A percentile compares a stretch with the other conserved stretches of the same genome.
Evolutionary conservation across 2,797 vertebrate species (phyloP).

Genomic region (Hydrophis major): DNA sequence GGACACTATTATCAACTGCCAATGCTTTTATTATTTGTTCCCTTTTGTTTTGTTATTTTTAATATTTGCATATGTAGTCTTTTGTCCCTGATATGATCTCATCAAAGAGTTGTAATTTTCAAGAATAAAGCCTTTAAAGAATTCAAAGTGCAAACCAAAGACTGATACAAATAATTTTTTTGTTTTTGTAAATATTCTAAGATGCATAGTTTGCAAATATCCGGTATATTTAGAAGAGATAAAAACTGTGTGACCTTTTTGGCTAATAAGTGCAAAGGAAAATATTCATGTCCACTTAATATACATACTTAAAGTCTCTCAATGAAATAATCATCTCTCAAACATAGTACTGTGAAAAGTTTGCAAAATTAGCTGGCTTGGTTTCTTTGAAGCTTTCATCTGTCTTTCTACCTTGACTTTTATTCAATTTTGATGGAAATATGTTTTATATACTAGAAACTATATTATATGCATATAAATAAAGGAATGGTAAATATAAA

Average conservation of each 20-base stretch:
- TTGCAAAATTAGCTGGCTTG: constrained; percentile 51
- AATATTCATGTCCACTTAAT: constrained; percentile 60
- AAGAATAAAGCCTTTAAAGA: constrained; percentile 58
- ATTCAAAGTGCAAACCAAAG: constrained; percentile 60
- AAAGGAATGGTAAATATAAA: constrained; percentile 3
- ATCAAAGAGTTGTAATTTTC: constrained; percentile 63
- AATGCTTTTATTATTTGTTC: background rate
- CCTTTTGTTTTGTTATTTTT: background rate
- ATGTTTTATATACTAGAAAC: constrained; percentile 43
- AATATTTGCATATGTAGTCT: constrained; percentile 38
- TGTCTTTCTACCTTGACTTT: constrained; percentile 54
- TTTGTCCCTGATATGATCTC: constrained; percentile 47
- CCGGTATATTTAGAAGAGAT: constrained; percentile 50
- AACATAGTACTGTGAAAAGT: constrained; percentile 51
- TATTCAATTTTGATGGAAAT: constrained; percentile 42
- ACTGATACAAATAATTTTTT: constrained; percentile 58
- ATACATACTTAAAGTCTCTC: constrained; percentile 58
- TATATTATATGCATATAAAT: constrained; percentile 15
- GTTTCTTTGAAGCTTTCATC: constrained; percentile 42
- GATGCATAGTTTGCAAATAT: constrained; percentile 54
- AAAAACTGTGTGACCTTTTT: constrained; percentile 45
- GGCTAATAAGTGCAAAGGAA: constrained; percentile 43
- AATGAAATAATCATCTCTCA: constrained; percentile 49
- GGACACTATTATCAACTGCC: background rate
- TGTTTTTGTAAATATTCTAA: constrained; percentile 51